Evolutionary conservation across 2,797 vertebrate species (phyloP).

Genomic region (Leucoraja ocellata): DNA sequence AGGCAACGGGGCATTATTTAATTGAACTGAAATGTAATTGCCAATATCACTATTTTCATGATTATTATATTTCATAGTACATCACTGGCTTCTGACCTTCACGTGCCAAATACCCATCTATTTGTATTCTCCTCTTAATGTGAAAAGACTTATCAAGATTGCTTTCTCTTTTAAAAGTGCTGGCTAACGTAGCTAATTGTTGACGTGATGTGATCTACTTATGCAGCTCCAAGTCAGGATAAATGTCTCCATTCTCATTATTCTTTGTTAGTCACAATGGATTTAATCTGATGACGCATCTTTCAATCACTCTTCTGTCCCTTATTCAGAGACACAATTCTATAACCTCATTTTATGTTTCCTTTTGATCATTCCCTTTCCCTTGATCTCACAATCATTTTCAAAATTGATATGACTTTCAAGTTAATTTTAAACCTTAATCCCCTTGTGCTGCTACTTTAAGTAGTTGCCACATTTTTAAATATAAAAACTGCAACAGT

Average conservation of each 20-base stretch:
- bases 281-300: not conserved
- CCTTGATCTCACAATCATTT: not conserved
- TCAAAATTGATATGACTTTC: not conserved
- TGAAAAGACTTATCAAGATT: not conserved
- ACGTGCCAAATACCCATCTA: no score
- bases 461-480: not conserved
- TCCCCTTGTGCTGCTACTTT: not conserved
- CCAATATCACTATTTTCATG: no score
- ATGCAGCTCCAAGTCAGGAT: not conserved
- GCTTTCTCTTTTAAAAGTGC: slow-evolving; percentile 1
- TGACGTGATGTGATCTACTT: not conserved
- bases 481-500: not conserved
- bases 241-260: not conserved
- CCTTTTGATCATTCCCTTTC: not conserved
- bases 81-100: no score
- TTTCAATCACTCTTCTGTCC: not conserved
- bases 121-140: no score
- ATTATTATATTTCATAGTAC: no score
- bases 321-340: not conserved
- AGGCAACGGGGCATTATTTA: no score
- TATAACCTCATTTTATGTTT: not conserved
- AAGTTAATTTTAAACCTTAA: not conserved
- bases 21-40: no score
- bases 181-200: not conserved
- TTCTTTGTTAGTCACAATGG: not conserved